phyloP scores from a whole-genome alignment of 2,888 invertebrate species.

The Drosophila formosana region DNA sequence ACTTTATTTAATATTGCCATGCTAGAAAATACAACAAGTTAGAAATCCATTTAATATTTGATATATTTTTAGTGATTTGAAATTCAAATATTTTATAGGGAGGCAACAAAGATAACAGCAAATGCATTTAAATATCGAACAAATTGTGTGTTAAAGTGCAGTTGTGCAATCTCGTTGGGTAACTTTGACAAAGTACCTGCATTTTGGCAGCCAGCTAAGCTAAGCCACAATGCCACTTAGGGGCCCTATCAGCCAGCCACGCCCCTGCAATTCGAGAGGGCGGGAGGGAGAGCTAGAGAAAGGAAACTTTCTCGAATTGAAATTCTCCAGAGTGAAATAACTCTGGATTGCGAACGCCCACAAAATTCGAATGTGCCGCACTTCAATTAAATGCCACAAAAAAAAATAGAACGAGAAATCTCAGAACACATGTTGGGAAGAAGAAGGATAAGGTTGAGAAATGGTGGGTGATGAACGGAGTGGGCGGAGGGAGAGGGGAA shows the following conservation, averaged over 20 bases:
- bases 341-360: slow-evolving; percentile 53
- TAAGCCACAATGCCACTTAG: slow-evolving; percentile 48
- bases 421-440: slow-evolving; percentile 65
- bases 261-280: slow-evolving; percentile 47
- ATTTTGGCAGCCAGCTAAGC: slow-evolving; percentile 20
- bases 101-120: background rate
- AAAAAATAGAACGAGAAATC: slow-evolving; percentile 52
- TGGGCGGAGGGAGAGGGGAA: background rate
- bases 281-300: background rate
- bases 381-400: slow-evolving; percentile 68
- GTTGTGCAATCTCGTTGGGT: background rate
- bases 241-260: slow-evolving; percentile 48
- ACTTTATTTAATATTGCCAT: too few species aligned
- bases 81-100: background rate
- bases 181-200: slow-evolving; percentile 45
- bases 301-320: slow-evolving; percentile 50
- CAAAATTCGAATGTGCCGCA: slow-evolving; percentile 56
- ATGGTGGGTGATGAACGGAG: background rate
- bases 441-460: slow-evolving; percentile 2
- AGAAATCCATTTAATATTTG: background rate
- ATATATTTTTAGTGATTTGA: background rate
- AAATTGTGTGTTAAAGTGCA: background rate
- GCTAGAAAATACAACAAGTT: too few species aligned
- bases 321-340: slow-evolving; percentile 74
- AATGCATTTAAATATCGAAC: background rate